These are phyloP conservation scores for Cynocephalus volans DNA, from an alignment of 2,113 vertebrate species.

Conservation along the genomic window DNA sequence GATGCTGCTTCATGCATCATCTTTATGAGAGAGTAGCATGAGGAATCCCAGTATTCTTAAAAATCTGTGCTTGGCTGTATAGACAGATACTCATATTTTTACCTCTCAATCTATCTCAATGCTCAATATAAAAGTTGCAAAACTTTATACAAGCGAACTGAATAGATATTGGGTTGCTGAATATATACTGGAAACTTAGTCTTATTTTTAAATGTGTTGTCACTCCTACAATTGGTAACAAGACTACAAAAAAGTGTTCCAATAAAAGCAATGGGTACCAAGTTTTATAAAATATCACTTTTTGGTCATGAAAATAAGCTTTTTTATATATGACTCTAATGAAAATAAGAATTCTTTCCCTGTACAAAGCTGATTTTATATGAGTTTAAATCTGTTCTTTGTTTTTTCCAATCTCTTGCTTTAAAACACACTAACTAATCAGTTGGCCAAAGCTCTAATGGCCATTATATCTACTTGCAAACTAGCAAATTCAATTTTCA, in stretches of 20 bases:
- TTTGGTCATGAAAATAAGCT: not conserved
- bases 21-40: not conserved
- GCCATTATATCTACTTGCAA: constrained; percentile 86
- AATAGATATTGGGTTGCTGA: not conserved
- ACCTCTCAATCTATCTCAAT: not conserved
- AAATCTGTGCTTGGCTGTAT: not conserved
- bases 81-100: not conserved
- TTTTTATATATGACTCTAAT: not conserved
- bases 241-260: constrained; percentile 3
- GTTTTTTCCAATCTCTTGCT: constrained; percentile 80
- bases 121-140: not conserved
- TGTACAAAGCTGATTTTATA: constrained; percentile 78
- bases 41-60: not conserved
- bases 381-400: constrained; percentile 84
- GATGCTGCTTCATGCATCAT: not conserved
- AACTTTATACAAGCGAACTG: not conserved
- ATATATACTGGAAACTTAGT: not conserved
- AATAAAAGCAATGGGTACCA: not conserved
- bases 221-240: not conserved
- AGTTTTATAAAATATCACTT: not conserved
- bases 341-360: constrained; percentile 63
- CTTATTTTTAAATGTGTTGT: not conserved
- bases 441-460: constrained; percentile 81
- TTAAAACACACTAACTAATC: constrained; percentile 84
- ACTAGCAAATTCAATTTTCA: constrained; percentile 86